Conservation (phyloP, 1,140 invertebrate genomes). For the Euura saliciscinereae region DNA sequence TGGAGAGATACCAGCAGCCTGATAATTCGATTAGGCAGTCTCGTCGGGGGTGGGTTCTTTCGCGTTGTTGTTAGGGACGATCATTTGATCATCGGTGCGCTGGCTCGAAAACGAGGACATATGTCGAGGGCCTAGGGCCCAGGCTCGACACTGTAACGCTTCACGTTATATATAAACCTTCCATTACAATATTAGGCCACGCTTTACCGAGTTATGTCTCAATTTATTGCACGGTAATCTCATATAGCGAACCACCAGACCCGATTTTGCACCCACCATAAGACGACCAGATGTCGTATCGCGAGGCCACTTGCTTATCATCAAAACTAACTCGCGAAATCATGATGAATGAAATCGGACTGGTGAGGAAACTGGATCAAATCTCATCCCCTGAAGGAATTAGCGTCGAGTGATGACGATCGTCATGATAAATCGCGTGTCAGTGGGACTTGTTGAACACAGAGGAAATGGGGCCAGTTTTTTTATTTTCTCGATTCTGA, state of each 20-base stretch:
- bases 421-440: background rate
- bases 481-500: too few relatives aligned
- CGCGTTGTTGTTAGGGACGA: constrained; percentile 18
- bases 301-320: background rate
- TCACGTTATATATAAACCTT: constrained; percentile 31
- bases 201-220: constrained; percentile 10
- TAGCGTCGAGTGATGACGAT: background rate
- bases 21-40: background rate
- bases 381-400: background rate
- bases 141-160: too few relatives aligned
- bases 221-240: background rate
- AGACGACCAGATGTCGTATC: background rate
- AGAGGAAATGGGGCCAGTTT: too few relatives aligned
- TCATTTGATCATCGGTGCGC: constrained; percentile 52
- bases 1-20: background rate
- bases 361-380: background rate
- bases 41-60: background rate
- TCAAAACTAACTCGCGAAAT: background rate
- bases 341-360: background rate
- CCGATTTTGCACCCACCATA: background rate
- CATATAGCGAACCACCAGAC: background rate
- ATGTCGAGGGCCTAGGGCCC: constrained; percentile 40
- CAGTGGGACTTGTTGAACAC: background rate
- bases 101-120: constrained; percentile 49
- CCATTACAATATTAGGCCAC: constrained; percentile 53